phyloP scores from a whole-genome alignment of 1,140 invertebrate species.

The Pomacea maculata region DNA sequence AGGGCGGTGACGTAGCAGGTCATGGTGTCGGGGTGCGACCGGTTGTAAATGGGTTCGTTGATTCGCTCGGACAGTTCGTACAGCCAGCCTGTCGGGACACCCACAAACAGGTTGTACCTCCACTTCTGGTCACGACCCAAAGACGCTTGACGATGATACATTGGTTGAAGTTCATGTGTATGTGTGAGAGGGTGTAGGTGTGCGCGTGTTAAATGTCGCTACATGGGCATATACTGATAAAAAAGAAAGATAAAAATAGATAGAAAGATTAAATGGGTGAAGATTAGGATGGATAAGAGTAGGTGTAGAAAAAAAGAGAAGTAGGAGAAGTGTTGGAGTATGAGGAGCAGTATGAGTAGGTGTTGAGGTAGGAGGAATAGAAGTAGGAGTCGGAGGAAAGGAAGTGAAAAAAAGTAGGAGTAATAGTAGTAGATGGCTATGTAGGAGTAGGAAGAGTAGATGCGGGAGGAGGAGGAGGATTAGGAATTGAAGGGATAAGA shows the following conservation, averaged over 20 bases:
- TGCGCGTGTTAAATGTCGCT: no score
- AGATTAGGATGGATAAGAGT: no score
- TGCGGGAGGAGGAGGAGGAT: background rate
- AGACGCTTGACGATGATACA: no score
- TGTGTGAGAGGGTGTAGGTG: no score
- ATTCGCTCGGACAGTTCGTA: conserved; percentile 59
- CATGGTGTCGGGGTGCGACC: conserved; percentile 59
- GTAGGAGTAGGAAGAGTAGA: background rate
- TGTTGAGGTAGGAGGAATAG: background rate
- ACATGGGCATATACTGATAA: no score
- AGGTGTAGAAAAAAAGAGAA: background rate
- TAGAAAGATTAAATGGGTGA: no score
- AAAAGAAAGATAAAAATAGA: no score
- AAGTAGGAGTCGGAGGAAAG: background rate
- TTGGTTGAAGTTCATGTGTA: no score
- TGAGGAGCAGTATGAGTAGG: background rate
- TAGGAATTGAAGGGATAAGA: background rate
- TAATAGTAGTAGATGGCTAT: no score
- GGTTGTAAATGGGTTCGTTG: conserved; percentile 44
- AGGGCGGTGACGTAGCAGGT: conserved; percentile 87
- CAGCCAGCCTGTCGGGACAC: conserved; percentile 54
- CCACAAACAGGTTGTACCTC: no score
- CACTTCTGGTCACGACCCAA: no score
- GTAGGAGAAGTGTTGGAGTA: background rate
- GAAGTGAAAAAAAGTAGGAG: no score